These are phyloP conservation scores for Pogoniulus pusillus DNA, from an alignment of 2,797 vertebrate genomes.

Conservation along the genomic window DNA sequence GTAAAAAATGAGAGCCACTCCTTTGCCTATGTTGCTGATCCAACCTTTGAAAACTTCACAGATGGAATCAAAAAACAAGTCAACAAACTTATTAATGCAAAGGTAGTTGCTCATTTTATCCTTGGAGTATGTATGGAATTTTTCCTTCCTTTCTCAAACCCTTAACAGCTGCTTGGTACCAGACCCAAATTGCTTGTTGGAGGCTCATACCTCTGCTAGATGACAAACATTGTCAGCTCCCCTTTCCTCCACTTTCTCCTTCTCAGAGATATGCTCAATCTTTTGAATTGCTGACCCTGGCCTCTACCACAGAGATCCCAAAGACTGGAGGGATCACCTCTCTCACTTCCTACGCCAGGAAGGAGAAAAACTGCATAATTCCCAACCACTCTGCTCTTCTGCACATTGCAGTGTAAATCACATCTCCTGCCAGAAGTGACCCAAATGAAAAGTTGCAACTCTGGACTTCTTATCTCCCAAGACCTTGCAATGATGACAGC, in stretches of 20 bases:
- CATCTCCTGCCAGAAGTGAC: background rate
- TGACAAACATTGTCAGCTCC: background rate
- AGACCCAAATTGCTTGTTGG: background rate
- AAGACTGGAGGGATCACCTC: background rate
- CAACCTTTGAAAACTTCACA: slow-evolving; percentile 83
- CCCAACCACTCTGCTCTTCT: background rate
- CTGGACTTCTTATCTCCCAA: background rate
- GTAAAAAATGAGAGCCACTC: slow-evolving; percentile 76
- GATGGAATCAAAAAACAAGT: slow-evolving; percentile 88
- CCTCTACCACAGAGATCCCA: background rate
- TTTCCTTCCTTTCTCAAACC: background rate
- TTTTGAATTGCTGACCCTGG: background rate
- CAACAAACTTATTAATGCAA: slow-evolving; percentile 82
- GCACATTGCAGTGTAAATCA: background rate
- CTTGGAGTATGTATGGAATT: background rate
- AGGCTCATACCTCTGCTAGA: background rate
- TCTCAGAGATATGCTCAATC: background rate
- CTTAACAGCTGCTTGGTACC: background rate
- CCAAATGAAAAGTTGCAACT: background rate
- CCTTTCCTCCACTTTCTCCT: background rate
- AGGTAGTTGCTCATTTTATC: slow-evolving; percentile 61
- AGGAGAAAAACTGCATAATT: background rate
- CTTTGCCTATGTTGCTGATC: slow-evolving; percentile 88
- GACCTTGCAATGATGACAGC: background rate
- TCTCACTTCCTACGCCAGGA: background rate